Base-by-base conservation (phyloP, 2,888 invertebrate genomes). In the Caenorhabditis panamensis region DNA sequence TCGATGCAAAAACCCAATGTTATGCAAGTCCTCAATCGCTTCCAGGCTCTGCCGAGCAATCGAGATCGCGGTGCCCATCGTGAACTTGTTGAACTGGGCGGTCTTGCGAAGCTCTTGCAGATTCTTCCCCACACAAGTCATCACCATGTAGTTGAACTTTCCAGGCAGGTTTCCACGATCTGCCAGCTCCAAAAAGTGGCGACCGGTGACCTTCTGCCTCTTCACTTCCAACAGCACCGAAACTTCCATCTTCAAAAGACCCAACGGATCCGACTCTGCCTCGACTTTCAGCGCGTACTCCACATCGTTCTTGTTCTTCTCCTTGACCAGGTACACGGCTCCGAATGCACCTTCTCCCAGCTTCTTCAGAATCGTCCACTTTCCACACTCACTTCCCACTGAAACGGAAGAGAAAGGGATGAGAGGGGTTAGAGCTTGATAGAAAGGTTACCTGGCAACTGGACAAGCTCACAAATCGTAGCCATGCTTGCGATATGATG, bases 241-340 rank as follows among this genome's bases (percentile, higher is more conserved):
- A 8, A 89, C 89, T 76, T 89, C 89, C 90, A 89, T 89, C 71
- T 88, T 88, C 44, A 88, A 80, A 61, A 88, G 78, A 26, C 84
- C 84, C 51, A 83, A 66, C 26, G 84, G 87, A 78, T 89, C 89
- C 22, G 76, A 79, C 54, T 82, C 85, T 8, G 88, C 84, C 76
- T 87, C 87, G 18, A 86, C 83, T 66, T 86, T 86, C 22, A 86
- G 62, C 41, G 86, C 86, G 37, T 86, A 84, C 22, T 82, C 62
- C 26, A 79, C 77, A 5, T 77, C 79, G 51, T 82, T 62, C n/a
- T 79, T 71, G 11, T 62, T 77, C 62, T 81, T 76, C 31, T 78
- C 82, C 68, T 81, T 84, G 4, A 82, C 79, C 71, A 82, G 37
- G 49, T 86, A 86, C 2, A 86, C 86, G 18, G 86, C 86, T n/a